These are phyloP conservation scores for Lemur catta DNA, from an alignment of 2,797 vertebrate species.

Conservation along the genomic window DNA sequence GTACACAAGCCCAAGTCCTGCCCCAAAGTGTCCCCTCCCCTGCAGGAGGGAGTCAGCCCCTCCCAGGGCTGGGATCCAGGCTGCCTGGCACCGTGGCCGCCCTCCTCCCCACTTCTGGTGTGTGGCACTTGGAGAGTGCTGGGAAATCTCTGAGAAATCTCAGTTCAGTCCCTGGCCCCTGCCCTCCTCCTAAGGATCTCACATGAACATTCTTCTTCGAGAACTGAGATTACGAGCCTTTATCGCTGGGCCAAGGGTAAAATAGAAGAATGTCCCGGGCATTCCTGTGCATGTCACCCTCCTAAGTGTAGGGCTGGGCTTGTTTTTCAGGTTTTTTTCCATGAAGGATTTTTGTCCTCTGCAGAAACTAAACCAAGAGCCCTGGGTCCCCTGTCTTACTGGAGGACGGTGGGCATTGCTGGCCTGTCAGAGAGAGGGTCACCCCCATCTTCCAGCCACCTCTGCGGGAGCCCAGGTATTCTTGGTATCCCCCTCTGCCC, in stretches of 20 bases:
- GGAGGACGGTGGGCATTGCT: not conserved
- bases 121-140: not conserved
- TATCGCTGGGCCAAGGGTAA: not conserved
- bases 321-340: slow-evolving; percentile 36
- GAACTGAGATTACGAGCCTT: not conserved
- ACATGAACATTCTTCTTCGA: not conserved
- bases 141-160: not conserved
- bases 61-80: not conserved
- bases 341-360: not conserved
- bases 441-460: not conserved
- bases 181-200: not conserved
- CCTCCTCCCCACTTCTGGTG: too few species aligned
- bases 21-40: accelerated
- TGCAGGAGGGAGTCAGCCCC: not conserved
- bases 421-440: not conserved
- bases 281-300: accelerated
- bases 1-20: not conserved
- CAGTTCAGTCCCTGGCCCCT: not conserved
- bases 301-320: not conserved
- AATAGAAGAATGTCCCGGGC: not conserved
- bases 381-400: not conserved
- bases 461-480: not conserved
- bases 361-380: not conserved
- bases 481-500: accelerated
- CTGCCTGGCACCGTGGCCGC: accelerated